These are phyloP conservation scores for Onychomys arenicola DNA, from an alignment of 2,797 vertebrate genomes.

Conservation along the genomic window DNA sequence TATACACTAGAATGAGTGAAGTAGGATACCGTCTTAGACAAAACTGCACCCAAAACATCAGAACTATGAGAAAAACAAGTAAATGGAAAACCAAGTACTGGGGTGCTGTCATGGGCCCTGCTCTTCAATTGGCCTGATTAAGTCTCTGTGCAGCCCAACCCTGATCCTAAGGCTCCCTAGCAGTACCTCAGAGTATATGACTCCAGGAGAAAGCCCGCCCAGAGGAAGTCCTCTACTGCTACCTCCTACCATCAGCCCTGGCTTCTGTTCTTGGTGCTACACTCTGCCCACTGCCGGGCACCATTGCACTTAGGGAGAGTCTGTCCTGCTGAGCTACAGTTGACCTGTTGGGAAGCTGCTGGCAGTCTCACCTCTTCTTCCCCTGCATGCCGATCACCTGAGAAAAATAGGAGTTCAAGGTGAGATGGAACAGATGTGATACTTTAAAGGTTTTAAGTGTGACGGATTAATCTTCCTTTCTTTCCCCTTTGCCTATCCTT, in stretches of 20 bases:
- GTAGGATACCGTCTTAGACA: not conserved
- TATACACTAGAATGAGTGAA: not conserved
- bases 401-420: no score
- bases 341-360: not conserved
- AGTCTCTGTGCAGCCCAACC: not conserved
- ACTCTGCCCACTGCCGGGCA: not conserved
- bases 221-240: not conserved
- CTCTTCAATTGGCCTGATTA: not conserved
- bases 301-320: not conserved
- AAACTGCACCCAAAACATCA: not conserved
- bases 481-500: not conserved
- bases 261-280: not conserved
- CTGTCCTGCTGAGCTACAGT: not conserved
- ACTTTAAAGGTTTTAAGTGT: not conserved
- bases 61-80: not conserved
- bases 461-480: not conserved
- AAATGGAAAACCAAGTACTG: not conserved
- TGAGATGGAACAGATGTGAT: fast-evolving
- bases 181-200: not conserved
- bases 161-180: not conserved
- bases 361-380: not conserved
- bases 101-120: not conserved
- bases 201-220: not conserved
- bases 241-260: not conserved
- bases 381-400: not conserved